Conservation (phyloP, 2,113 vertebrate genomes). For the Ibidorhyncha struthersii region DNA sequence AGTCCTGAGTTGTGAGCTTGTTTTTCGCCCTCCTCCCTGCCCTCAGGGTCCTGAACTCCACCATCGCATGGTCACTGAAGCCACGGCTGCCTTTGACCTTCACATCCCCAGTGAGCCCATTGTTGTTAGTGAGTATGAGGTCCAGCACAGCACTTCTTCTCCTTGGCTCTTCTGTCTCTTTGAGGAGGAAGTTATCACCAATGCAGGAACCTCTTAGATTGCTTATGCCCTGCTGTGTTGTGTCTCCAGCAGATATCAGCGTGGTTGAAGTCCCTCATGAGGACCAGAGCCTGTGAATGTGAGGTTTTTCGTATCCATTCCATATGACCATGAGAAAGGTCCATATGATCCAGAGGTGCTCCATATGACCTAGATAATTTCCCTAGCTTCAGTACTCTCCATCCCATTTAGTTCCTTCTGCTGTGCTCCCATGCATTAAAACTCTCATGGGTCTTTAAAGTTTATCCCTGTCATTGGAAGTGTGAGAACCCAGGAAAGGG, state of each 20-base stretch:
- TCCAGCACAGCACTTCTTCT: neutral
- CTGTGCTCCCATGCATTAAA: neutral
- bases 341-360: neutral
- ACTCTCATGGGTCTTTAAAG: neutral
- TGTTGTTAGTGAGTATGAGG: neutral
- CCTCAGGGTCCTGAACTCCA: neutral
- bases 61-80: neutral
- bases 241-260: neutral
- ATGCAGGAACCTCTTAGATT: neutral
- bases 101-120: neutral
- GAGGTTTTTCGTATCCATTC: neutral
- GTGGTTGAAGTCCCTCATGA: neutral
- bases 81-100: neutral
- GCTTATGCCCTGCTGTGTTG: neutral
- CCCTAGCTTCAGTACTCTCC: neutral
- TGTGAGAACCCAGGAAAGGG: neutral
- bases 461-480: neutral
- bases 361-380: neutral
- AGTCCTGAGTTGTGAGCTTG: neutral
- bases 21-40: neutral
- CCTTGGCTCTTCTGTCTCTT: neutral
- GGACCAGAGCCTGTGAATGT: fast-evolving
- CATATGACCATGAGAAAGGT: neutral
- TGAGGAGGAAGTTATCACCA: neutral
- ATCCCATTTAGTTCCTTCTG: neutral